Base-by-base conservation (phyloP, 2,888 invertebrate genomes). In the Pollenia labialis region DNA sequence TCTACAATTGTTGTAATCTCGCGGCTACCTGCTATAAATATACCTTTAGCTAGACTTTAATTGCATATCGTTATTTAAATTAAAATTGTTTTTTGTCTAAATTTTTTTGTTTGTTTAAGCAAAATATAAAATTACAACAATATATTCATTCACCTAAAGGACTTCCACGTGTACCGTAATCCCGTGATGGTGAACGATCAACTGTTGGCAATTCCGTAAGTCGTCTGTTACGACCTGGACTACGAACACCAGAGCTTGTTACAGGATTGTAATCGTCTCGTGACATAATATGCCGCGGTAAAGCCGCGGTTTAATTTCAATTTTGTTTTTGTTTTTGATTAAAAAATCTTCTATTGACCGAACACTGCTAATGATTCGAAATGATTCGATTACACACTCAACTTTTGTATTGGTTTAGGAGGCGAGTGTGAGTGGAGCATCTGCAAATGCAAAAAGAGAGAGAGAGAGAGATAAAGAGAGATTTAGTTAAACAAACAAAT, bases 161-260 rank as follows among this genome's bases (percentile, higher is more conserved):
- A 93, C 94, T 94, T 90, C 94, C 94, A 91, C 95, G 96, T 96
- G 92, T 90, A 91, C 93, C 93, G 94, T 97, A 97, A 93, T 95
- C 95, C 93, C 97, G 95, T 92, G 97, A 97, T 93, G 97, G 97
- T 94, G 97, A 97, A 93, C 97, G 96, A 95, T 97, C 97, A 94
- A 97, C 97, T 93, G 97, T 97, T 93, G 97, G 97, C 94, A 97
- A 94, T 93, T 95, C 95, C 92, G 95, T 94, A 92, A 95, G 95
- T 94, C 96, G 96, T 94, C 95, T 94, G 91, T 93, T 91, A 90
- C 94, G 94, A 92, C 94, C 95, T 91, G 94, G 94, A 92, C 94
- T 94, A 92, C 94, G 94, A 93, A 94, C 95, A 94, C 94, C 96
- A 95, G 94, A 95, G 95, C 94, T 96, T 94, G 94, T 95, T 93